A percentile compares a stretch with the other conserved stretches of the same genome.
Evolutionary conservation across 2,888 invertebrate species (phyloP).

Genomic region (Rhogogaster chlorosoma): DNA sequence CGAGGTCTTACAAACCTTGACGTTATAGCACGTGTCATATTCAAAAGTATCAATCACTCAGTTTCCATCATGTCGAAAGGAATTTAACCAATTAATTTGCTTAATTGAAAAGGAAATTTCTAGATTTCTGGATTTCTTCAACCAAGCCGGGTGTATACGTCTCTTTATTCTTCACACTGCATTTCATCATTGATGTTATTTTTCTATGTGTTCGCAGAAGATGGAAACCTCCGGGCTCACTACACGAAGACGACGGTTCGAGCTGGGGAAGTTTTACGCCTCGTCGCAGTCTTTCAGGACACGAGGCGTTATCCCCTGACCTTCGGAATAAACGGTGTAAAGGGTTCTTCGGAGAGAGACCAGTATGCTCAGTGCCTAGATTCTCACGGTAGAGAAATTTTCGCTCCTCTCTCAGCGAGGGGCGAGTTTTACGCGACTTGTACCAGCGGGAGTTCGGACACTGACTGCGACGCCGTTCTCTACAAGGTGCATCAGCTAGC

Average conservation of each 20-base stretch:
- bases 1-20: slow-evolving; percentile 9
- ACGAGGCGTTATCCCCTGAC: slow-evolving; percentile 74
- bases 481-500: slow-evolving; percentile 79
- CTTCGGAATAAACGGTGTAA: slow-evolving; percentile 73
- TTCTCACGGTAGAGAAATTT: slow-evolving; percentile 76
- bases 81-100: not conserved
- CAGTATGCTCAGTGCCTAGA: slow-evolving; percentile 80
- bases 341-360: slow-evolving; percentile 72
- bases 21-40: not conserved
- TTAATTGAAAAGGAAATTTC: not conserved
- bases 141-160: not conserved
- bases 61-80: not conserved
- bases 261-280: slow-evolving; percentile 79
- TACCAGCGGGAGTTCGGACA: slow-evolving; percentile 76
- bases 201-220: slow-evolving; percentile 64
- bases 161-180: not conserved
- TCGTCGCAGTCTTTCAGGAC: slow-evolving; percentile 80
- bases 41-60: not conserved
- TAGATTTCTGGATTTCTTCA: not conserved
- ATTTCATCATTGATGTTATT: not conserved
- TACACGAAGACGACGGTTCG: slow-evolving; percentile 79
- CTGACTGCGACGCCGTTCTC: slow-evolving; percentile 76
- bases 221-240: slow-evolving; percentile 76
- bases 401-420: slow-evolving; percentile 78
- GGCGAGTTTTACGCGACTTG: slow-evolving; percentile 80